Evolutionary conservation across 2,888 invertebrate genomes (phyloP).

Genomic region (Rhamphomyia laevipes): DNA sequence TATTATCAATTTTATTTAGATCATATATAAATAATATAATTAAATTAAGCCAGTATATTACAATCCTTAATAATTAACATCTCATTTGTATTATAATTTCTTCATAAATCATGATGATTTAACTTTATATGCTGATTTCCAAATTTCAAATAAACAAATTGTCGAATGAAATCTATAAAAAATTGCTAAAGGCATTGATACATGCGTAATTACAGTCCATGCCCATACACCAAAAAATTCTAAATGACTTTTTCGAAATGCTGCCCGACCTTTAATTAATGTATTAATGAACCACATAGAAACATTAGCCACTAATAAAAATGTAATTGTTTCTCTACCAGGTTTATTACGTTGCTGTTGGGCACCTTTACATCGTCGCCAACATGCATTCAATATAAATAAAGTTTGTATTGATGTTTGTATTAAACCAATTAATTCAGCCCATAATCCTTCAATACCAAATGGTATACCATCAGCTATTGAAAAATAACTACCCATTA

Average conservation of each 20-base stretch:
- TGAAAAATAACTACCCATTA: conserved; percentile 48
- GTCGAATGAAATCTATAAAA: conserved; percentile 87
- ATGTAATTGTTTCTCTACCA: conserved; percentile 75
- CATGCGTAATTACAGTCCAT: conserved; percentile 84
- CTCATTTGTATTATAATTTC: background rate
- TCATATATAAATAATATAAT: too few relatives aligned
- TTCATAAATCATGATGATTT: conserved; percentile 27
- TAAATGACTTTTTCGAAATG: conserved; percentile 70
- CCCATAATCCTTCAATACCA: conserved; percentile 52
- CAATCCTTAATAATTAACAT: too few relatives aligned
- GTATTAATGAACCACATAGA: conserved; percentile 82
- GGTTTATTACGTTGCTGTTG: conserved; percentile 64
- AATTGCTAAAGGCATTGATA: conserved; percentile 79
- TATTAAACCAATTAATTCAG: conserved; percentile 59
- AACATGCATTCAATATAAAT: conserved; percentile 62
- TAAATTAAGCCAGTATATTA: too few relatives aligned
- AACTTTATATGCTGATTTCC: conserved; percentile 80
- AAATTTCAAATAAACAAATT: conserved; percentile 83
- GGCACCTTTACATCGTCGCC: conserved; percentile 60
- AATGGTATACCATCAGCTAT: conserved; percentile 35
- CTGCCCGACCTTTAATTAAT: conserved; percentile 70
- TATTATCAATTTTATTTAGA: too few relatives aligned
- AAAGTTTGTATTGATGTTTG: conserved; percentile 72
- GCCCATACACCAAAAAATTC: conserved; percentile 78
- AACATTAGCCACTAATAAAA: conserved; percentile 67